Evolutionary conservation across 2,113 vertebrate species (phyloP), one percentile per base, ranked within the genome.

Genomic region (Chaetops frenatus): DNA sequence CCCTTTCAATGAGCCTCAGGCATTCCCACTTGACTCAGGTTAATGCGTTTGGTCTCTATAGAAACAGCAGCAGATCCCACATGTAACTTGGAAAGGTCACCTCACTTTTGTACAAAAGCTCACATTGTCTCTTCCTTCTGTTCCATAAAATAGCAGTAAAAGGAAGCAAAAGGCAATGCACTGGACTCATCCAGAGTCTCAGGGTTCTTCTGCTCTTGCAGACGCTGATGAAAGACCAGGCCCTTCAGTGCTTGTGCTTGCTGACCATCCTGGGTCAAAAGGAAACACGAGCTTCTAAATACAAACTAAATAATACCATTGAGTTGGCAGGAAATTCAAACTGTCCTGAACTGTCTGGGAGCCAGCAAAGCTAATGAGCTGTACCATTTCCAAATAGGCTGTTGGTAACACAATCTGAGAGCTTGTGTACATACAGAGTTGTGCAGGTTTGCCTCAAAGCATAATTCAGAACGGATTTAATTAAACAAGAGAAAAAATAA

Each of bases 11-110:
- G 94, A 97, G 97, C 94, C 90, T 88, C 87, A 36, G 84, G 81
- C 95, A 79, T 95, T 64, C 28, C 81, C 90, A 92, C 81, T 98
- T 97, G 97, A 98, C 97, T 98, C 96, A 91, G 96, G 97, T 94
- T 98, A 93, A 96, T 96, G 92, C 69, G 42, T 94, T 97, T 96
- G 87, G 97, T 98, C 96, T 98, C 98, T 97, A 97, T 97, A 97
- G 97, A 97, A 98, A 98, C 98, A 94, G 93, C 69, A 94, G 86
- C 23, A 64, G 95, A 97, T 98, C 90, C 84, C 94, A 95, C 95
- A 97, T 97, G 96, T 94, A 97, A 94, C 92, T 95, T 45, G 89
- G 95, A 98, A 97, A 97, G 96, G 97, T 96, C 96, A 97, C 94
- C 96, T 98, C 97, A 97, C 96, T 98, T 97, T 97, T 90, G 88